Percentiles rank a stretch among this genome's conserved stretches.
Evolutionary conservation across 2,797 vertebrate genomes (phyloP).

Genomic region (Pseudochirops corinnae): DNA sequence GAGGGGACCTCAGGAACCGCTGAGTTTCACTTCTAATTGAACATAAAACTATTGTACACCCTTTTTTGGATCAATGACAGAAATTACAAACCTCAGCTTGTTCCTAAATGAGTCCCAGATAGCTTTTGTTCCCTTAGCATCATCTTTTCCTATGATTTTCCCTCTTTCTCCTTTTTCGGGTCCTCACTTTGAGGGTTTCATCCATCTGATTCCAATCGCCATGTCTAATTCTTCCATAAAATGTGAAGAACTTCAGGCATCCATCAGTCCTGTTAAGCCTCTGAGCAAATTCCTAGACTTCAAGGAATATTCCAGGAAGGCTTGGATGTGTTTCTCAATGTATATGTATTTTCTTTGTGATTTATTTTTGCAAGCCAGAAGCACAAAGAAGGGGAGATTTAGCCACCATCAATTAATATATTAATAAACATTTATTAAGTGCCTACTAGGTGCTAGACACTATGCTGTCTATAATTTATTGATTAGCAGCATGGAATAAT

Average conservation of each 20-base stretch:
- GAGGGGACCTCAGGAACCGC: background rate
- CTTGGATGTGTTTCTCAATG: background rate
- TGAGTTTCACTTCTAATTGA: background rate
- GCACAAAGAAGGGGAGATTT: constrained; percentile 28
- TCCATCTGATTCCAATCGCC: background rate
- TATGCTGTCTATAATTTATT: background rate
- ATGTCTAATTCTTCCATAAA: constrained; percentile 57
- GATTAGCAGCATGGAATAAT: background rate
- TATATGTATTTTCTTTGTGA: constrained; percentile 14
- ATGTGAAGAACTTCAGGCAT: constrained; percentile 38
- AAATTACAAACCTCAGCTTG: background rate
- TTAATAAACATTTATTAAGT: background rate
- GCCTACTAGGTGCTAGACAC: background rate
- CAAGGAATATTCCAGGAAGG: background rate
- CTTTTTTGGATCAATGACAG: background rate
- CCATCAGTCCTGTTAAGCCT: background rate
- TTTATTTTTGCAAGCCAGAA: constrained; percentile 35
- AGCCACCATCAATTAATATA: background rate
- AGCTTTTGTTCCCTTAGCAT: constrained; percentile 22
- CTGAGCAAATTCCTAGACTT: background rate
- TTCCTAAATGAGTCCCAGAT: constrained; percentile 28
- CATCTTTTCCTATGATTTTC: background rate
- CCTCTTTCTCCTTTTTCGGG: background rate
- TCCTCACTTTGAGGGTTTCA: constrained; percentile 47
- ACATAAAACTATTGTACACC: background rate